Evolutionary conservation across 2,888 invertebrate species (phyloP), one percentile per base, ranked within the genome.

Genomic region (Apamea anceps): DNA sequence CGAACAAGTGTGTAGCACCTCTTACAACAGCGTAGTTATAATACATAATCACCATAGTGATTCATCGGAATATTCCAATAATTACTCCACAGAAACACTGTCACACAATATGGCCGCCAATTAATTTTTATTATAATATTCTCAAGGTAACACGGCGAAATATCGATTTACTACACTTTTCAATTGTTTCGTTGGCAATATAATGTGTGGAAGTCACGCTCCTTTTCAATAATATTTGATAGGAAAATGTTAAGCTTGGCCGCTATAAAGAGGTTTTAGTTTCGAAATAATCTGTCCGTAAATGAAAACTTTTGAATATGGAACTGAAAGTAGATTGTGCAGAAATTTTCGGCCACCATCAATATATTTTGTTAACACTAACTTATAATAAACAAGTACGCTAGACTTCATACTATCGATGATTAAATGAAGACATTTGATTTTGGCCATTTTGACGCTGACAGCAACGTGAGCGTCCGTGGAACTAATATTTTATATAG

Each of bases 191-290:
- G 28, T 45, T n/a, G 45, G 37, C 42, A 72, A 32, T 62, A 57
- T 85, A 86, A 84, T 84, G 86, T 84, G 65, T 78, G 54, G 63
- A 12, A 78, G 84, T 86, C 87, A 85, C 84, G 87, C 84, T 78
- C 42, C 15, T 70, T 60, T 83, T 75, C 66, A 67, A 65, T 83
- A 82, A 72, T 77, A 74, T 65, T 77, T 68, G 4, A 66, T 75
- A 15, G 74, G 60, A 77, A 72, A 82, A 68, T 77, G 48, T 72
- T 51, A 15, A 37, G 42, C 32, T 45, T 25, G 12, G 32, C 25
- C 4, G 25, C 12, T 60, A 10, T 13, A 18, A 25, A 57, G 25
- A 57, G 79, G 15, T 48, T 57, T 67, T 18, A 8, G 15, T 78
- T 67, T 28, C 10, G 7, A 63, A 63, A 63, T 42, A 37, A 79